phyloP scores from a whole-genome alignment of 2,888 invertebrate genomes.

The Andrena trimmerana region DNA sequence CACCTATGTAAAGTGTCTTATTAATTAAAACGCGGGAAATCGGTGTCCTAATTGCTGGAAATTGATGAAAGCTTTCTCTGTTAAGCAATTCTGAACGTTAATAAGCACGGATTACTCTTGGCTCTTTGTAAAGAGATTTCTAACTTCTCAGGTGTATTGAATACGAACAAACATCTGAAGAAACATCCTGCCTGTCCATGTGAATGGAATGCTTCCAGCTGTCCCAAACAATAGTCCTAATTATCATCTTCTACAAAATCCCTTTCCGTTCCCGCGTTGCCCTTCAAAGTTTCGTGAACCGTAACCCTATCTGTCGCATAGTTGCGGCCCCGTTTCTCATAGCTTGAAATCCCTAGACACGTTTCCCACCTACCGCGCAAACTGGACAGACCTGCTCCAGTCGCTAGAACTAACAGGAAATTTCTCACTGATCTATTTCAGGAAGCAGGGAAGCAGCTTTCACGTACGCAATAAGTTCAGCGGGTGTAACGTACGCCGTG shows the following conservation, averaged over 20 bases:
- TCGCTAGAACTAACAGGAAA: slow-evolving; percentile 58
- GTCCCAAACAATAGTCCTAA: background rate
- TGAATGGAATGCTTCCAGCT: slow-evolving; percentile 18
- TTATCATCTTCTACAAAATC: slow-evolving; percentile 6
- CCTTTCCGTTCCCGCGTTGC: slow-evolving; percentile 8
- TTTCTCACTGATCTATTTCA: slow-evolving; percentile 84
- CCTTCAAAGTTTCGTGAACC: slow-evolving; percentile 9
- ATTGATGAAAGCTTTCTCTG: no score
- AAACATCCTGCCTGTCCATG: background rate
- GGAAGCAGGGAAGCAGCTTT: slow-evolving; percentile 97
- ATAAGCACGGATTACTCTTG: background rate
- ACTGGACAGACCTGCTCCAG: slow-evolving; percentile 59
- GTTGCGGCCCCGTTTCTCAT: slow-evolving; percentile 24
- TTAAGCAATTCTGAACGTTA: background rate
- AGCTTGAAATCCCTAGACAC: slow-evolving; percentile 46
- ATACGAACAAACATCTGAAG: background rate
- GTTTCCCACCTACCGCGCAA: slow-evolving; percentile 42
- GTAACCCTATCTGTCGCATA: slow-evolving; percentile 20
- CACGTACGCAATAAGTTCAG: slow-evolving; percentile 96
- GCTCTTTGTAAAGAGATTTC: background rate
- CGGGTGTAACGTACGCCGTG: slow-evolving; percentile 96
- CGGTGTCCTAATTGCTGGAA: no score
- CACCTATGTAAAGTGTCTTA: no score
- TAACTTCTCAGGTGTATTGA: background rate
- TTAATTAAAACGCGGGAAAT: no score